Evolutionary conservation across 2,797 vertebrate genomes (phyloP).

Genomic region (Trachurus trachurus): DNA sequence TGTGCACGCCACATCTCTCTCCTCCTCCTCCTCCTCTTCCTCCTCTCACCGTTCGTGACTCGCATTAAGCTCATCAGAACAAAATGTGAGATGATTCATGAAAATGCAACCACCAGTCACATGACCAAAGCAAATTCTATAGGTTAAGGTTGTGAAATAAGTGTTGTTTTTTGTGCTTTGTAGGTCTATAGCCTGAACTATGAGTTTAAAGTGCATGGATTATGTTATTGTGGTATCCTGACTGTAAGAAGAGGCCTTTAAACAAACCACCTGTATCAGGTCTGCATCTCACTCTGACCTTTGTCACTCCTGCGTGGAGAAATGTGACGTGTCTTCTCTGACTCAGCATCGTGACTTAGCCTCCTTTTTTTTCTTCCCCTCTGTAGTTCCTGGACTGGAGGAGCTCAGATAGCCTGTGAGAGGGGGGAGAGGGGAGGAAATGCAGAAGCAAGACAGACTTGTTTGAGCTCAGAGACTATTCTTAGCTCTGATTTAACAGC

Average conservation of each 20-base stretch:
- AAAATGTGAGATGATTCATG: constrained; percentile 34
- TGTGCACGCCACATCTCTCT: constrained; percentile 11
- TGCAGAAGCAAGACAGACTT: constrained; percentile 57
- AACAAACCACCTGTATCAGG: constrained; percentile 12
- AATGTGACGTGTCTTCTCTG: constrained; percentile 55
- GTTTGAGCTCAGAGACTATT: constrained; percentile 66
- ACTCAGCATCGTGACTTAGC: constrained; percentile 55
- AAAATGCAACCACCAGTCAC: constrained; percentile 14
- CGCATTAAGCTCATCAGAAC: constrained; percentile 22
- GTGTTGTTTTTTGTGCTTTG: neutral
- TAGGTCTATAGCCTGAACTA: neutral
- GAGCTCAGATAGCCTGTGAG: constrained; percentile 36
- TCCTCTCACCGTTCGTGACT: neutral
- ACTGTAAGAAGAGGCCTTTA: neutral
- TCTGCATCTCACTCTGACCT: constrained; percentile 52
- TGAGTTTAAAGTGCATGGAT: too few relatives aligned
- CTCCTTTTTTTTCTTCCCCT: constrained; percentile 24
- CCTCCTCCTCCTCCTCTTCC: neutral
- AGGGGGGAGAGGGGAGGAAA: constrained; percentile 43
- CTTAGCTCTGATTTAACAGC: constrained; percentile 53
- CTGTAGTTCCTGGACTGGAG: constrained; percentile 49
- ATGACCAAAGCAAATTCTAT: constrained; percentile 21
- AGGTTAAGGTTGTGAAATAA: constrained; percentile 12
- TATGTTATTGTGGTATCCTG: neutral
- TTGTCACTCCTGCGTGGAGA: constrained; percentile 39